Percentiles rank a stretch among this genome's conserved stretches.
phyloP scores from a whole-genome alignment of 1,140 invertebrate genomes.

The Plodia interpunctella region DNA sequence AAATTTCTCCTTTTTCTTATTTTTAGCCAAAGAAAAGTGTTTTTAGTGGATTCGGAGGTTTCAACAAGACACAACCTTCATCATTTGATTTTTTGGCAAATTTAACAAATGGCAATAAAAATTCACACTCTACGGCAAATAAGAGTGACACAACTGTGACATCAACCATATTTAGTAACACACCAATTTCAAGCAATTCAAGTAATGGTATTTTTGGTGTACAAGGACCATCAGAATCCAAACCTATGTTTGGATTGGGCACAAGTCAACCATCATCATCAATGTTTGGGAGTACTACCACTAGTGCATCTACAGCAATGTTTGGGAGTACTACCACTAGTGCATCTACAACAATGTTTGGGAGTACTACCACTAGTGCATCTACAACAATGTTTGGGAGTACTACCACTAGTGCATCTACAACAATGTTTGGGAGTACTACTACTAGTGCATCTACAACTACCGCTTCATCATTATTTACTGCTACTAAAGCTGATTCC shows the following conservation, averaged over 20 bases:
- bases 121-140: conserved; percentile 34
- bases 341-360: too few species aligned
- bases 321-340: conserved; percentile 5
- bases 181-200: conserved; percentile 27
- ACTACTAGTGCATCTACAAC: conserved; percentile 17
- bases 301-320: conserved; percentile 22
- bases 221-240: conserved; percentile 22
- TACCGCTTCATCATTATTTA: too few species aligned
- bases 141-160: conserved; percentile 35
- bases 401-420: conserved; percentile 17
- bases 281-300: conserved; percentile 22
- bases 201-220: conserved; percentile 47
- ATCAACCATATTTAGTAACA: conserved; percentile 31
- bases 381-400: conserved; percentile 24
- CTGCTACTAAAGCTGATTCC: conserved; percentile 39
- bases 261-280: conserved; percentile 23
- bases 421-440: too few species aligned
- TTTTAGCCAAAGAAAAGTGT: conserved; percentile 78
- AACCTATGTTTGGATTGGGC: conserved; percentile 25
- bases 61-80: conserved; percentile 70
- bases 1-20: conserved; percentile 19
- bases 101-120: conserved; percentile 57
- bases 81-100: conserved; percentile 81
- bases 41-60: conserved; percentile 82
- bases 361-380: conserved; percentile 9